These are phyloP conservation scores for Buphagus erythrorhynchus DNA, from an alignment of 2,797 vertebrate species.

Conservation along the genomic window DNA sequence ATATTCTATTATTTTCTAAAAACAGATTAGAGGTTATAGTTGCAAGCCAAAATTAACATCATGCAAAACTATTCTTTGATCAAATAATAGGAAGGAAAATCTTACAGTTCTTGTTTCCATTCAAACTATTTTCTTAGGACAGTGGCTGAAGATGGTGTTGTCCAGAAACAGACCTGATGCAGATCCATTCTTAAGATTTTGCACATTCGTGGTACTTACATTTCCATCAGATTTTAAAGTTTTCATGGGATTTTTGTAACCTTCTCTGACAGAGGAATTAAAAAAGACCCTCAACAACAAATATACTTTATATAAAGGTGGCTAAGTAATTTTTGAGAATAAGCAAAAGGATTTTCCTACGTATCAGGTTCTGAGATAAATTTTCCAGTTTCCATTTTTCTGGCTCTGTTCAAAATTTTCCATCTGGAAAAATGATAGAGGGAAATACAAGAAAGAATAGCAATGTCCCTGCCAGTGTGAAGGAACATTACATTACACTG, in stretches of 20 bases:
- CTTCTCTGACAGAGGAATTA: neutral
- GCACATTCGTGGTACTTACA: neutral
- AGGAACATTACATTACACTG: conserved; percentile 59
- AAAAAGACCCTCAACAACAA: neutral
- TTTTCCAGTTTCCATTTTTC: conserved; percentile 37
- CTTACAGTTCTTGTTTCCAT: neutral
- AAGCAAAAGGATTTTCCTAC: neutral
- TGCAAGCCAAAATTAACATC: neutral
- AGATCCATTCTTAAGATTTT: neutral
- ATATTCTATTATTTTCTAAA: neutral
- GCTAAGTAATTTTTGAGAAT: neutral
- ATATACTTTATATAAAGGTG: neutral
- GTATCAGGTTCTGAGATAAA: neutral
- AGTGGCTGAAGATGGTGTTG: neutral
- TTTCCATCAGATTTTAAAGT: neutral
- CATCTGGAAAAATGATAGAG: conserved; percentile 61
- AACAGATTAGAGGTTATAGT: neutral
- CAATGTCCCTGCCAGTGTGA: conserved; percentile 53
- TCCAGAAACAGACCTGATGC: neutral
- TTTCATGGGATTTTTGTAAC: neutral
- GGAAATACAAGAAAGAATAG: conserved; percentile 55
- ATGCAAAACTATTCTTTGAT: neutral
- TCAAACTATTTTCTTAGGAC: neutral
- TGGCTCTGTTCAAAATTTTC: conserved; percentile 39
- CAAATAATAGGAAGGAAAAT: neutral